Percentiles rank a stretch among this genome's conserved stretches.
These are phyloP conservation scores for Andrena camellia DNA, from an alignment of 2,888 invertebrate genomes.

Conservation along the genomic window DNA sequence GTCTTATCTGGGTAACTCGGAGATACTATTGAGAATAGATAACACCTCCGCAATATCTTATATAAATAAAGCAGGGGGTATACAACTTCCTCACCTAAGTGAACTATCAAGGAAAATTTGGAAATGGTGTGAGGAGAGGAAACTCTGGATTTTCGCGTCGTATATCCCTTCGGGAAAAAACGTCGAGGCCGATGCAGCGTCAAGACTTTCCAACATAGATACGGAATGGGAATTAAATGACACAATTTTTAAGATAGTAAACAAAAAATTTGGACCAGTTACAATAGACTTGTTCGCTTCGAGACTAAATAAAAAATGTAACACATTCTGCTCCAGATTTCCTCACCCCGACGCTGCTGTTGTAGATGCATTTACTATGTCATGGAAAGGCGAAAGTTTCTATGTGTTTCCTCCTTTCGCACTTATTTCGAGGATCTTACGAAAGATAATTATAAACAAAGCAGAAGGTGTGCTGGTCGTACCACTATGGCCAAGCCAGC, in stretches of 20 bases:
- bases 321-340: background rate
- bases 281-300: background rate
- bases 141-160: background rate
- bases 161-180: constrained; percentile 1
- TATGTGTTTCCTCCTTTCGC: background rate
- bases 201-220: background rate
- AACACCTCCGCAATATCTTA: background rate
- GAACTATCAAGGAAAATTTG: background rate
- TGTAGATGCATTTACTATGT: background rate
- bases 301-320: background rate
- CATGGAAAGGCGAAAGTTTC: background rate
- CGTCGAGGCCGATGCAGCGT: background rate
- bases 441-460: background rate
- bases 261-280: background rate
- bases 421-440: background rate
- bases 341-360: background rate
- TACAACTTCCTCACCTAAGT: background rate
- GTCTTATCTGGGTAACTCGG: background rate
- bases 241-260: background rate
- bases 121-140: constrained; percentile 7
- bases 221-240: constrained; percentile 13
- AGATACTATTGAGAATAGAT: background rate
- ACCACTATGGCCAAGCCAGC: background rate
- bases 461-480: background rate
- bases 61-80: constrained; percentile 3